phyloP scores from a whole-genome alignment of 2,797 vertebrate genomes.

The Tapera naevia region DNA sequence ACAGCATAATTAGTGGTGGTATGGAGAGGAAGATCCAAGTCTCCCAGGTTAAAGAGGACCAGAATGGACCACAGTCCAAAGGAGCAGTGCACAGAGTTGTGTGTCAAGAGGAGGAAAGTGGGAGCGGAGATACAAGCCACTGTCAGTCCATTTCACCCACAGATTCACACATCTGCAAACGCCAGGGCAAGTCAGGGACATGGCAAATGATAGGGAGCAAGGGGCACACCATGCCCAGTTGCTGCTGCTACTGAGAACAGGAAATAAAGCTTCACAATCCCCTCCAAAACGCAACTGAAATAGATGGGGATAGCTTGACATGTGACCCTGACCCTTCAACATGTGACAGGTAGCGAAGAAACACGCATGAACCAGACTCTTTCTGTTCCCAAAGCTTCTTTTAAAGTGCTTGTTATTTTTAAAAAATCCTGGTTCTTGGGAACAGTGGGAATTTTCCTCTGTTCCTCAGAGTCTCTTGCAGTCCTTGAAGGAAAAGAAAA shows the following conservation, averaged over 20 bases:
- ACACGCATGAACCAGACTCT: neutral
- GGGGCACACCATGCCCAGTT: neutral
- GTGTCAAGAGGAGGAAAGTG: neutral
- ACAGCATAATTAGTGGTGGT: neutral
- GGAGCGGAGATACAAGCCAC: neutral
- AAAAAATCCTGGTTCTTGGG: neutral
- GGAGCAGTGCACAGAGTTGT: neutral
- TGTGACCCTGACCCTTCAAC: neutral
- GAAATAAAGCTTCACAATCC: neutral
- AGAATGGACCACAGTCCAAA: neutral
- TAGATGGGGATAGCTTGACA: neutral
- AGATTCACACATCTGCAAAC: neutral
- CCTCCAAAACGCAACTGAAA: neutral
- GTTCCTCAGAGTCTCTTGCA: neutral
- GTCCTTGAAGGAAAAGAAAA: neutral
- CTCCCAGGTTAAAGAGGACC: neutral
- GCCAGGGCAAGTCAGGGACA: neutral
- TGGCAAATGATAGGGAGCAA: neutral
- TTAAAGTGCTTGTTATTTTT: neutral
- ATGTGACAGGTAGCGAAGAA: neutral
- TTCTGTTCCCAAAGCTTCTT: slow-evolving; percentile 8
- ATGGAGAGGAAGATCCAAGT: neutral
- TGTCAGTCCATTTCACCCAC: neutral
- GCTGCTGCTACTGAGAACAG: neutral
- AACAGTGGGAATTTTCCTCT: slow-evolving; percentile 35